phyloP scores from a whole-genome alignment of 2,113 vertebrate genomes.

The Athene cunicularia region DNA sequence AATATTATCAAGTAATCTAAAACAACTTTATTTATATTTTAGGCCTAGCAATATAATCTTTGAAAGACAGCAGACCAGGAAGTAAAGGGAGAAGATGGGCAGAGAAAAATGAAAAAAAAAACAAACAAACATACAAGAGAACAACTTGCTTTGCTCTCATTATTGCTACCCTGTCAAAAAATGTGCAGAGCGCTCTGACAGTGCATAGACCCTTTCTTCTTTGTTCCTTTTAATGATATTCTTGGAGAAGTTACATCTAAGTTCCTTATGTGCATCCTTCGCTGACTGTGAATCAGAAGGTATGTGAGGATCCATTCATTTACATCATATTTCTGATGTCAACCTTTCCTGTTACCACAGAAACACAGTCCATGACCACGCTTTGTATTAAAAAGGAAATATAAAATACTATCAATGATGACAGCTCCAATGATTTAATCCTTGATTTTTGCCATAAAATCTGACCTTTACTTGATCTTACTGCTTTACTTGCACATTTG shows the following conservation, averaged over 20 bases:
- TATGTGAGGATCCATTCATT: conserved; percentile 42
- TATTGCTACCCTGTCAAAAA: conserved; percentile 36
- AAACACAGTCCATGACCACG: conserved; percentile 21
- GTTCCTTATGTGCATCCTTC: not conserved
- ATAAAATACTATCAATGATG: conserved; percentile 18
- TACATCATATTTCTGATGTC: conserved; percentile 41
- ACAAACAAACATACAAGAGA: not conserved
- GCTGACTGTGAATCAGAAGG: conserved; percentile 13
- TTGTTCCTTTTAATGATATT: conserved; percentile 59
- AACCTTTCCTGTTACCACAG: conserved; percentile 38
- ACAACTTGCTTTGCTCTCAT: conserved; percentile 10
- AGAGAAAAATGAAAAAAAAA: not conserved
- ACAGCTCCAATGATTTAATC: conserved; percentile 44
- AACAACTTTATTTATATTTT: not conserved
- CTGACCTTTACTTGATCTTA: conserved; percentile 49
- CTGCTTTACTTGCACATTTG: conserved; percentile 25
- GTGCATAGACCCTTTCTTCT: not conserved
- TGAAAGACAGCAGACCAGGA: not conserved
- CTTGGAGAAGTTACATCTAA: not conserved
- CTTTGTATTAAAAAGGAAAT: conserved; percentile 51
- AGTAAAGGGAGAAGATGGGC: not conserved
- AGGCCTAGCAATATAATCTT: not conserved
- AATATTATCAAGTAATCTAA: not conserved
- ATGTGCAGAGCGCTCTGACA: not conserved
- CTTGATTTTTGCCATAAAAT: conserved; percentile 52